Conservation (phyloP, 2,797 vertebrate genomes). For the Hybognathus amarus region DNA sequence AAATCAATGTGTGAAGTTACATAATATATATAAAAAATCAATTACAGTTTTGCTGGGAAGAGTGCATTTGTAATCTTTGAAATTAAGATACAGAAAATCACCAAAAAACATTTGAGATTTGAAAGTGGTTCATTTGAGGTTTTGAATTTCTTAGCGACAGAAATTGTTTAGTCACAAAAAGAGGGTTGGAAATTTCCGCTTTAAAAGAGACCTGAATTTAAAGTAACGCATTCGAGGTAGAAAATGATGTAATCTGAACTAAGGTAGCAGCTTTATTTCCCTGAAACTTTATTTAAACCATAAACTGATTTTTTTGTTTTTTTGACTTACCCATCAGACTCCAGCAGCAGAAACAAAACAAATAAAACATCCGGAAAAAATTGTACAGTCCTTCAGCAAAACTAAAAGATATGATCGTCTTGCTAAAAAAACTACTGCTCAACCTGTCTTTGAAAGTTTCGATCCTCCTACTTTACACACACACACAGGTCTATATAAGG, state of each 20-base stretch:
- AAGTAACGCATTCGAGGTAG: neutral
- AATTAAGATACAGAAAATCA: neutral
- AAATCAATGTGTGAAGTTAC: neutral
- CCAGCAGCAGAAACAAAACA: neutral
- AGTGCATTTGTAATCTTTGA: neutral
- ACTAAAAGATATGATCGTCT: neutral
- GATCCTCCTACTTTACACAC: neutral
- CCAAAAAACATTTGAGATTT: neutral
- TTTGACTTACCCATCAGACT: neutral
- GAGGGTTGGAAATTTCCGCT: rapidly evolving
- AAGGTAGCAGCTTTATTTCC: neutral
- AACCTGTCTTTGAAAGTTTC: neutral
- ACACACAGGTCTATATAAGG: too few relatives aligned
- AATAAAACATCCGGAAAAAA: neutral
- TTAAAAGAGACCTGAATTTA: neutral
- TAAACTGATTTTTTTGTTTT: neutral
- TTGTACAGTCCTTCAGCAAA: neutral
- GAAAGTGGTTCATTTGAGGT: neutral
- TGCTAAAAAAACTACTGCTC: neutral
- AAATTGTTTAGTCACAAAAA: too few relatives aligned
- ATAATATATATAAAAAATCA: neutral
- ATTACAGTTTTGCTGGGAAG: neutral
- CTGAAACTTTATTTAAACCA: neutral
- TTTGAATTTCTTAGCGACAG: neutral
- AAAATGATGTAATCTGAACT: neutral